Conservation (phyloP, 2,797 vertebrate genomes). For the Chelonia mydas region DNA sequence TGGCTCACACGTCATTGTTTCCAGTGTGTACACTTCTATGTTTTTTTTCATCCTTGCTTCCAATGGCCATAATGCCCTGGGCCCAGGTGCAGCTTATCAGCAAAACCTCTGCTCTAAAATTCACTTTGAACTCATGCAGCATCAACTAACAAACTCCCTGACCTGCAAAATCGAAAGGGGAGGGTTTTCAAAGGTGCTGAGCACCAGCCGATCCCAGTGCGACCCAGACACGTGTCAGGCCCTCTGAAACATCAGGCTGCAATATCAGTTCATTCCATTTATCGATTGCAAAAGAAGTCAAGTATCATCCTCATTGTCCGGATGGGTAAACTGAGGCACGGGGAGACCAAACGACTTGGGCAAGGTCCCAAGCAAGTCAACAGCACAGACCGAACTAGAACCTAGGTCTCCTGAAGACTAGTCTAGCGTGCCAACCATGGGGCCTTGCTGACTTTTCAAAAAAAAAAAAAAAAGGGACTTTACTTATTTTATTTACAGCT, state of each 20-base stretch:
- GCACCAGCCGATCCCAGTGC: neutral
- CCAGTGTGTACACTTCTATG: neutral
- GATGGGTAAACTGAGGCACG: neutral
- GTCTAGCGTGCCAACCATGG: fast-evolving
- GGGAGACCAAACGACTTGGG: too few species aligned
- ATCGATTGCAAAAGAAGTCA: neutral
- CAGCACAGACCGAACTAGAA: neutral
- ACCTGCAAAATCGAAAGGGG: neutral
- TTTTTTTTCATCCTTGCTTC: neutral
- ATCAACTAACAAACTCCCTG: neutral
- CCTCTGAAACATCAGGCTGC: neutral
- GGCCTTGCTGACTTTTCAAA: neutral
- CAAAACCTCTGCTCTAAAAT: neutral
- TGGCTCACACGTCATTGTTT: neutral
- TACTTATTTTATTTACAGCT: neutral
- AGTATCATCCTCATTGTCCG: neutral
- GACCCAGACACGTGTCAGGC: too few species aligned
- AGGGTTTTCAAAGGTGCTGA: neutral
- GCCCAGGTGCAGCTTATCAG: neutral
- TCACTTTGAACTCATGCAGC: neutral
- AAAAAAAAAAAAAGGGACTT: neutral
- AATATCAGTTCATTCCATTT: neutral
- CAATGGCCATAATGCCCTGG: neutral
- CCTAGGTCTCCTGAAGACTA: neutral
- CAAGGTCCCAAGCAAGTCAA: too few species aligned